Evolutionary conservation across 2,113 vertebrate genomes (phyloP).

Genomic region (Prietella phreatophila): DNA sequence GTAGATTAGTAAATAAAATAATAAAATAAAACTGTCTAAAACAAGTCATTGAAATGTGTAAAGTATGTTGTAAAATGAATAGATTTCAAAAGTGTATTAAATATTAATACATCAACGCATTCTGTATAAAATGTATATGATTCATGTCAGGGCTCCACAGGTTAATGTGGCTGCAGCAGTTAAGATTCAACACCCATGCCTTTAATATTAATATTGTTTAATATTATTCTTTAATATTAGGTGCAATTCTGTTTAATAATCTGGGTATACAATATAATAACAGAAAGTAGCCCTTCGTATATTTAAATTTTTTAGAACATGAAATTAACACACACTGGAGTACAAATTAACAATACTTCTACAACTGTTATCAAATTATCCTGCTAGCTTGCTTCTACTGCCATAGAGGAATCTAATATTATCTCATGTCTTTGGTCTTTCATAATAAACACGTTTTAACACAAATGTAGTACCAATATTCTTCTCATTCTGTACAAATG

Average conservation of each 20-base stretch:
- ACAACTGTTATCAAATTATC: background rate
- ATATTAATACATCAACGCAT: background rate
- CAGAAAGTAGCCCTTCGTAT: background rate
- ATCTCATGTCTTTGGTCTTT: background rate
- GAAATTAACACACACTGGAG: background rate
- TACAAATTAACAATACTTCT: background rate
- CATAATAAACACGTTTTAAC: background rate
- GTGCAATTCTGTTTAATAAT: background rate
- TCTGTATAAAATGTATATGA: background rate
- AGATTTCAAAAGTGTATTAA: background rate
- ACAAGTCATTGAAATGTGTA: background rate
- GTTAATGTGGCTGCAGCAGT: background rate
- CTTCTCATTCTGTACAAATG: background rate
- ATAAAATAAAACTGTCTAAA: background rate
- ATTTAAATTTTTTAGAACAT: background rate
- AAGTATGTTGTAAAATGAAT: background rate
- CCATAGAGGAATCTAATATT: background rate
- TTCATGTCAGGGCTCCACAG: background rate
- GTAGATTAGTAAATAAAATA: background rate
- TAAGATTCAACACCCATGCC: background rate
- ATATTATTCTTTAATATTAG: background rate
- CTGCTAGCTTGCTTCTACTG: background rate
- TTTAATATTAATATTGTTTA: background rate
- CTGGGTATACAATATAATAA: background rate
- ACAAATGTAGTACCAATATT: background rate